Conservation (phyloP, 2,797 vertebrate species). For the Lagorchestes hirsutus region DNA sequence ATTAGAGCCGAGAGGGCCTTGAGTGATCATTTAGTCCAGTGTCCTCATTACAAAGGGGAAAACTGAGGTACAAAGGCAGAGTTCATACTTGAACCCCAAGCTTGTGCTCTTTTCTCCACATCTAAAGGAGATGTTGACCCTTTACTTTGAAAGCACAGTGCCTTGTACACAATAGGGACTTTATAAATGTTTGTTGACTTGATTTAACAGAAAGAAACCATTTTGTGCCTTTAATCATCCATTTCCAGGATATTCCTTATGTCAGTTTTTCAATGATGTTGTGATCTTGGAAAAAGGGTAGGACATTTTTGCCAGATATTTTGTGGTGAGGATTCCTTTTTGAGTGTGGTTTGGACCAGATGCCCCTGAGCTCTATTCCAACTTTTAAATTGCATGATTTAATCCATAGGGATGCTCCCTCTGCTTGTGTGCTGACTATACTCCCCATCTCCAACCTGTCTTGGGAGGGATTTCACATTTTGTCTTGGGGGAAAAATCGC, state of each 20-base stretch:
- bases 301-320: background rate
- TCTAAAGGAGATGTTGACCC: background rate
- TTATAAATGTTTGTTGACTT: background rate
- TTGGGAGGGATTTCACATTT: background rate
- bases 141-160: background rate
- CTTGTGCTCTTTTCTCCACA: background rate
- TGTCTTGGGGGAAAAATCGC: background rate
- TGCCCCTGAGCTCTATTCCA: background rate
- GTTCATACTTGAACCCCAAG: background rate
- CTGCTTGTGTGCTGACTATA: background rate
- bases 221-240: background rate
- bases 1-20: background rate
- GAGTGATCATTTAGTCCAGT: background rate
- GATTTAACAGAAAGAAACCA: background rate
- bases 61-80: background rate
- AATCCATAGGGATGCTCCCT: background rate
- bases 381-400: background rate
- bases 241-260: background rate
- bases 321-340: background rate
- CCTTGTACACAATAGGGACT: background rate
- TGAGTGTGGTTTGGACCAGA: background rate
- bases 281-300: background rate
- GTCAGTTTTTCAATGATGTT: background rate
- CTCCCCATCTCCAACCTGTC: background rate
- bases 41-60: background rate